phyloP scores from a whole-genome alignment of 2,797 vertebrate genomes.

The Xenentodon cancila region DNA sequence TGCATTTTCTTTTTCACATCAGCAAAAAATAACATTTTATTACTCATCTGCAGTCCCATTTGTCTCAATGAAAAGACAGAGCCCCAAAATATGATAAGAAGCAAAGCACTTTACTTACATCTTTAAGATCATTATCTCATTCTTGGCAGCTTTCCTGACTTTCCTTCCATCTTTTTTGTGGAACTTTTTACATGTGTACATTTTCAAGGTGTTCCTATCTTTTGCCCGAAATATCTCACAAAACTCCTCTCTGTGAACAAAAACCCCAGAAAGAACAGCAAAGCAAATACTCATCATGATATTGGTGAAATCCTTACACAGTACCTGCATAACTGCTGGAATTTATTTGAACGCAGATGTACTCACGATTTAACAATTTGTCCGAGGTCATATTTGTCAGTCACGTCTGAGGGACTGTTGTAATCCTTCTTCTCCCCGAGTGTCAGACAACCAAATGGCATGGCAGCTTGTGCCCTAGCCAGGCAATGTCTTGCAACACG shows the following conservation, averaged over 20 bases:
- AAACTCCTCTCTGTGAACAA: conserved; percentile 91
- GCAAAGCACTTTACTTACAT: conserved; percentile 84
- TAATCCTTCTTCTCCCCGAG: conserved; percentile 99
- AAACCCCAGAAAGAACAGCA: conserved; percentile 8
- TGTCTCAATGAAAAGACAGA: conserved; percentile 5
- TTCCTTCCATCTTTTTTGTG: conserved; percentile 97
- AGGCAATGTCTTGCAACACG: conserved; percentile 59
- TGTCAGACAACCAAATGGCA: conserved; percentile 99
- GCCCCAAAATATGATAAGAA: neutral
- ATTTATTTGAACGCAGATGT: conserved; percentile 9
- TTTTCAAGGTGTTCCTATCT: conserved; percentile 94
- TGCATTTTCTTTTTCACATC: too few species aligned
- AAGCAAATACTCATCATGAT: neutral
- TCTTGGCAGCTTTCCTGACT: conserved; percentile 97
- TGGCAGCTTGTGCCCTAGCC: conserved; percentile 83
- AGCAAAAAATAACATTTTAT: too few species aligned
- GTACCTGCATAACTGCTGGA: neutral
- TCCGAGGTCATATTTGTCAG: conserved; percentile 98
- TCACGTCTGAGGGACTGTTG: conserved; percentile 97
- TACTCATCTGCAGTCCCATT: conserved; percentile 7
- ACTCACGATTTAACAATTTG: conserved; percentile 99
- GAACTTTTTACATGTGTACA: conserved; percentile 99
- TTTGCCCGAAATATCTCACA: conserved; percentile 99
- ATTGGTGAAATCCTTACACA: neutral
- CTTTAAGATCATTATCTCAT: conserved; percentile 97